Conservation (phyloP, 2,797 vertebrate genomes). For the Heliangelus exortis region DNA sequence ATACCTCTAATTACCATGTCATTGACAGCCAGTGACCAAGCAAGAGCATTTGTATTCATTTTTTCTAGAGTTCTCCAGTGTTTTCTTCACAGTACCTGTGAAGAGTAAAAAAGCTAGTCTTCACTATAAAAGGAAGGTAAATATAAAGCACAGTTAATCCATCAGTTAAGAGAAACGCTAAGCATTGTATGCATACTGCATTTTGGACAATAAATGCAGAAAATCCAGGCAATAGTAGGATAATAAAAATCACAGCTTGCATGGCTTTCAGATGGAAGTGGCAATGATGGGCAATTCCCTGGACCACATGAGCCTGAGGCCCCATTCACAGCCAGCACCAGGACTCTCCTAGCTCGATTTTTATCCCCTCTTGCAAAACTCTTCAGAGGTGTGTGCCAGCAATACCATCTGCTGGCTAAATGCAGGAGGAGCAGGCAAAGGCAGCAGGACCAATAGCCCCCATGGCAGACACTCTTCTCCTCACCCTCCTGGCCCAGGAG, state of each 20-base stretch:
- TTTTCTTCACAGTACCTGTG: background rate
- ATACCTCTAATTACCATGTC: background rate
- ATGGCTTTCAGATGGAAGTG: background rate
- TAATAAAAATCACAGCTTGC: background rate
- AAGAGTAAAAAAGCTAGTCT: background rate
- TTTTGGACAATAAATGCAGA: background rate
- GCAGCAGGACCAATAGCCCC: rapidly evolving
- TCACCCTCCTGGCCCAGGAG: rapidly evolving
- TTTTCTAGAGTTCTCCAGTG: background rate
- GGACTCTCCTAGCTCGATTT: background rate
- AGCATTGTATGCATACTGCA: background rate
- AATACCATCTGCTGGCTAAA: constrained; percentile 70
- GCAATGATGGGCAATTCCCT: background rate
- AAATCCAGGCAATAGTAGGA: background rate
- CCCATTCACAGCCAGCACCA: background rate
- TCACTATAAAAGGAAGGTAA: background rate
- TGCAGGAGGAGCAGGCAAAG: rapidly evolving
- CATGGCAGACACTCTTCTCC: rapidly evolving
- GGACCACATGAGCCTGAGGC: background rate
- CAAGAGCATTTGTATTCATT: rapidly evolving
- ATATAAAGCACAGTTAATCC: background rate
- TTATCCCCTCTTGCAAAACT: background rate
- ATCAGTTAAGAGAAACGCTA: background rate
- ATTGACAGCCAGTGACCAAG: background rate
- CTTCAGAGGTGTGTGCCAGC: background rate